Evolutionary conservation across 2,113 vertebrate species (phyloP).

Genomic region (Corydoras sp.): DNA sequence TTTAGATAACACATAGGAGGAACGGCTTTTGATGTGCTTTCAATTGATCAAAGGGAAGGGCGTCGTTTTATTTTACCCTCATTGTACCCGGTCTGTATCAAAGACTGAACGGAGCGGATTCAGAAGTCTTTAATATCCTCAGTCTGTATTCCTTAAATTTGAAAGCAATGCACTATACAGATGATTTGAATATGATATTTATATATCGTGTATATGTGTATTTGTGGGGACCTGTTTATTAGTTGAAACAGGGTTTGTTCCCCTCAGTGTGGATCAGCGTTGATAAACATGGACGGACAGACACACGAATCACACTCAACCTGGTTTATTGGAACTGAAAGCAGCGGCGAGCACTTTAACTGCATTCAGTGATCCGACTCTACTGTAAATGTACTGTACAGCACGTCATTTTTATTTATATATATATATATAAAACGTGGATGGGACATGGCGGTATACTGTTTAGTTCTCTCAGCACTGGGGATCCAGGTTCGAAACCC

Average conservation of each 20-base stretch:
- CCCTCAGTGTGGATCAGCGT: slow-evolving; percentile 1
- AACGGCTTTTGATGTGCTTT: slow-evolving; percentile 20
- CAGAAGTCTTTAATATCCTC: not conserved
- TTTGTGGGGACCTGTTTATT: too few species aligned
- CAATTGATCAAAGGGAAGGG: slow-evolving; percentile 21
- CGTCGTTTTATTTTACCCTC: slow-evolving; percentile 10
- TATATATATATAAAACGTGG: too few species aligned
- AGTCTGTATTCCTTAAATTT: too few species aligned
- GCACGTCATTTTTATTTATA: slow-evolving; percentile 25
- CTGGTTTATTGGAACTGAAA: slow-evolving; percentile 11
- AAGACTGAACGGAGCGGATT: not conserved
- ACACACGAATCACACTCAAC: slow-evolving; percentile 2
- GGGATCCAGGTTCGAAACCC: too few species aligned
- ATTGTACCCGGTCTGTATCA: not conserved
- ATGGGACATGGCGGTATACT: too few species aligned
- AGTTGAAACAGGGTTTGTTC: not conserved
- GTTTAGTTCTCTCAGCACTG: too few species aligned
- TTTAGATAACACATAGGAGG: slow-evolving; percentile 18
- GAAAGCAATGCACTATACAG: too few species aligned
- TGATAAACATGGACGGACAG: slow-evolving; percentile 24
- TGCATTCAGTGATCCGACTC: slow-evolving; percentile 10
- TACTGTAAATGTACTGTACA: not conserved
- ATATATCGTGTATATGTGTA: not conserved
- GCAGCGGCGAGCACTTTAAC: slow-evolving; percentile 24
- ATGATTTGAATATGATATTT: too few species aligned